Evolutionary conservation across 2,888 invertebrate species (phyloP), one percentile per base, ranked within the genome.

Genomic region (Tricholauxania praeusta): DNA sequence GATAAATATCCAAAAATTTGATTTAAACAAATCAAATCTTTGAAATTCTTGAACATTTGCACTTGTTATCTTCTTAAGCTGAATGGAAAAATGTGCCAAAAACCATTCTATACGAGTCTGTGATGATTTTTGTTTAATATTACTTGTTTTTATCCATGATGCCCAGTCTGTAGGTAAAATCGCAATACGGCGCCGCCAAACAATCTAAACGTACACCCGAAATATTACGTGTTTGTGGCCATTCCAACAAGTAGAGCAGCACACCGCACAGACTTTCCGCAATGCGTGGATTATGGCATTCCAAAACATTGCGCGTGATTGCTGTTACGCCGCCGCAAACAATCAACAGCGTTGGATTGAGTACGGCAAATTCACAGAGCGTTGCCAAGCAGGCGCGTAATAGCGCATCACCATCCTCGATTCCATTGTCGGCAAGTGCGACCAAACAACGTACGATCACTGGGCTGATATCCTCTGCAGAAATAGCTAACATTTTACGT

Each of bases 101-200:
- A 3, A 4, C 28, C 4, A 28, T 28, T 28, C 28, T 3, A 28
- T 4, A 17, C 19, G 12, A 53, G 53, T n/a, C 12, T 5, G 19
- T 19, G 28, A 8, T 19, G 53, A 8, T 53, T 53, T 53, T 53
- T 10, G 19, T 19, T 12, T 47, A 47, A 15, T 47, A n/a, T 14
- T 84, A 93, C 93, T 92, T 92, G 87, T 91, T 92, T 80, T 91
- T 90, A 82, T 93, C 92, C 84, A 91, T 91, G 81, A 93, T 93
- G 32, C 91, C 91, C 72, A 92, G 90, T 75, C 92, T 89, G 84
- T 92, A 92, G 84, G 96, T 96, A 83, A 96, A 93, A 88, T 98
- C 98, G 82, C 97, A 97, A 85, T 97, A 96, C 0, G 98, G 97
- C 17, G 97, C 96, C 73, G 96, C 93, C 65, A 99, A 90, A 86